A percentile compares a stretch with the other conserved stretches of the same genome.
phyloP scores from a whole-genome alignment of 2,113 vertebrate species.

The Menidia beryllina region DNA sequence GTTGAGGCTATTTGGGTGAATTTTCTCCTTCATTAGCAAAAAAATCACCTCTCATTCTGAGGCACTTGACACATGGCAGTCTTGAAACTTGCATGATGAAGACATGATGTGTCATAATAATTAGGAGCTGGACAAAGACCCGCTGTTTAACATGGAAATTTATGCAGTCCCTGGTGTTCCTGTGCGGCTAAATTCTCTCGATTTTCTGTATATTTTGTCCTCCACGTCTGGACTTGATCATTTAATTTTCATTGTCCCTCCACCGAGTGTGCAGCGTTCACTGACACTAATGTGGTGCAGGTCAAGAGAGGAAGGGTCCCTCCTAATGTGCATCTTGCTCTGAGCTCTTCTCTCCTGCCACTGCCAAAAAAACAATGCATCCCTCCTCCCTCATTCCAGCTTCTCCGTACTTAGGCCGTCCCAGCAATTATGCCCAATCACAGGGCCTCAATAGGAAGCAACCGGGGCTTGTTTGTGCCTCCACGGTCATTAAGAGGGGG shows the following conservation, averaged over 20 bases:
- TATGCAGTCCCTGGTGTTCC: slow-evolving; percentile 90
- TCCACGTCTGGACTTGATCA: slow-evolving; percentile 72
- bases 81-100: slow-evolving; percentile 97
- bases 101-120: slow-evolving; percentile 99
- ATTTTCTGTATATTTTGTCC: slow-evolving; percentile 63
- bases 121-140: slow-evolving; percentile 96
- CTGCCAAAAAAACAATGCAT: slow-evolving; percentile 91
- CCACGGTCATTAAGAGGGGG: slow-evolving; percentile 99
- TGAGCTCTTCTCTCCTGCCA: slow-evolving; percentile 83
- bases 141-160: slow-evolving; percentile 97
- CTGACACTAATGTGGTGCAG: slow-evolving; percentile 95
- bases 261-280: slow-evolving; percentile 89
- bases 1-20: slow-evolving; percentile 12
- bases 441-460: slow-evolving; percentile 98
- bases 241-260: slow-evolving; percentile 91
- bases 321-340: slow-evolving; percentile 91
- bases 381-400: slow-evolving; percentile 89
- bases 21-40: not conserved
- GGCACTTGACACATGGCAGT: slow-evolving; percentile 89
- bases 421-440: slow-evolving; percentile 99
- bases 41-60: slow-evolving; percentile 71
- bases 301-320: slow-evolving; percentile 97
- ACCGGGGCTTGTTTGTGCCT: slow-evolving; percentile 99
- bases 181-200: slow-evolving; percentile 83
- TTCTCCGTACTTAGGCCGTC: slow-evolving; percentile 93